A percentile compares a stretch with the other conserved stretches of the same genome.
phyloP scores from a whole-genome alignment of 1,140 invertebrate genomes.

The Sesamia nonagrioides region DNA sequence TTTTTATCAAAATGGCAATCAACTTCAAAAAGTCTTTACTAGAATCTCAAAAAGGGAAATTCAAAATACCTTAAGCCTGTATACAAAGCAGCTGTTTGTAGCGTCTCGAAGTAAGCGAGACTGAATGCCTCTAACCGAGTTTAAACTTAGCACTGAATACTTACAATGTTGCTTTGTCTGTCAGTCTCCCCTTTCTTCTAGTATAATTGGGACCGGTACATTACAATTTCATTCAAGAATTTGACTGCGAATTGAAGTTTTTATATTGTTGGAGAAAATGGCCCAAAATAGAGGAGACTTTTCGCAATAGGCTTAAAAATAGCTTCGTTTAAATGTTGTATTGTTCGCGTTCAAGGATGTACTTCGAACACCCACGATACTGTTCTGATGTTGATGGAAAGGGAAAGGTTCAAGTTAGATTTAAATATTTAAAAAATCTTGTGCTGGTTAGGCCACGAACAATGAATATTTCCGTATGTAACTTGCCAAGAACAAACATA shows the following conservation, averaged over 20 bases:
- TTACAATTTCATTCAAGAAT: constrained; percentile 49
- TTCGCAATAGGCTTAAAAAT: not conserved
- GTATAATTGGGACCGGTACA: constrained; percentile 52
- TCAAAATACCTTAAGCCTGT: constrained; percentile 27
- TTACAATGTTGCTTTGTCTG: constrained; percentile 48
- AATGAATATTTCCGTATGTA: no score
- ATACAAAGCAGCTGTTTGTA: constrained; percentile 7
- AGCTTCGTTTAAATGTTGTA: not conserved
- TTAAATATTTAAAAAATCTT: no score
- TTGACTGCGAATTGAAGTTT: constrained; percentile 28
- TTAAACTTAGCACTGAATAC: constrained; percentile 46
- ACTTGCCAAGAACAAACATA: no score
- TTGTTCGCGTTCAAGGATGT: not conserved
- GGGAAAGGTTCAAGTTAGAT: no score
- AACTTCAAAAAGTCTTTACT: not conserved
- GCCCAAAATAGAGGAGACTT: not conserved
- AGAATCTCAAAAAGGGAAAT: constrained; percentile 4
- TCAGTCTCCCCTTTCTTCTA: constrained; percentile 34
- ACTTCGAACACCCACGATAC: not conserved
- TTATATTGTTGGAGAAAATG: constrained; percentile 24
- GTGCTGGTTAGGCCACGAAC: no score
- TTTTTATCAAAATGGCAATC: not conserved
- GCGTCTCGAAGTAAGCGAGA: constrained; percentile 37
- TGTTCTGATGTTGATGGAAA: not conserved
- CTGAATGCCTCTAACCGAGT: constrained; percentile 48